These are phyloP conservation scores for Zootoca vivipara DNA, from an alignment of 2,113 vertebrate species.

Conservation along the genomic window DNA sequence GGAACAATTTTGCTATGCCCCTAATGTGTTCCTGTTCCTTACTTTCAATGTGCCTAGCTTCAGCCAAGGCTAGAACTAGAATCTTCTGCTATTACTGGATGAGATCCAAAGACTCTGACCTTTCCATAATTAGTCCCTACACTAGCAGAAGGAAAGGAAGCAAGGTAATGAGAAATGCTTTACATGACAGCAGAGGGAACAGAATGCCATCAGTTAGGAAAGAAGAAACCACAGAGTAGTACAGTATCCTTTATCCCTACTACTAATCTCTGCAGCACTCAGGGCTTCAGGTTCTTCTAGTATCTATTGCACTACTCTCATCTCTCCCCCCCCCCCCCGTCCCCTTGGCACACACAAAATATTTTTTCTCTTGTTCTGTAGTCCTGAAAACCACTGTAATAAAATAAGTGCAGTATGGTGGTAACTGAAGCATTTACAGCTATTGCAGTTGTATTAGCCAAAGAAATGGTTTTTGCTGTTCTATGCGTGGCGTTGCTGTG, in stretches of 20 bases:
- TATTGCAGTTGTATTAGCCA: neutral
- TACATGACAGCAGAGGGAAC: neutral
- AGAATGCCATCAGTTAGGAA: neutral
- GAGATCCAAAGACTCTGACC: neutral
- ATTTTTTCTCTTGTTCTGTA: neutral
- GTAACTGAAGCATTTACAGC: neutral
- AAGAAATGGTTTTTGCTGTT: neutral
- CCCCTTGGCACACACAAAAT: too few relatives aligned
- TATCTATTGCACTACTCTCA: neutral
- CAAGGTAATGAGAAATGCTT: neutral
- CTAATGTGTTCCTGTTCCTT: neutral
- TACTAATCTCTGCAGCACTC: neutral
- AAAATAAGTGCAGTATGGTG: neutral
- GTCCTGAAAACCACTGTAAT: neutral
- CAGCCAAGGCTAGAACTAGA: neutral
- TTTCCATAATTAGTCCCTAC: conserved; percentile 3
- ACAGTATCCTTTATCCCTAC: neutral
- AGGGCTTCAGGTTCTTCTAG: neutral
- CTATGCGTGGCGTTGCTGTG: neutral
- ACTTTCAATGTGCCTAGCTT: neutral
- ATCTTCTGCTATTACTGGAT: neutral
- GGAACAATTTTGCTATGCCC: neutral
- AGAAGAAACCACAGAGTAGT: neutral
- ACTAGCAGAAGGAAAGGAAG: neutral
- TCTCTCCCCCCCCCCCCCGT: too few relatives aligned